Evolutionary conservation across 2,888 invertebrate genomes (phyloP).

Genomic region (Eupelmus urozonus): DNA sequence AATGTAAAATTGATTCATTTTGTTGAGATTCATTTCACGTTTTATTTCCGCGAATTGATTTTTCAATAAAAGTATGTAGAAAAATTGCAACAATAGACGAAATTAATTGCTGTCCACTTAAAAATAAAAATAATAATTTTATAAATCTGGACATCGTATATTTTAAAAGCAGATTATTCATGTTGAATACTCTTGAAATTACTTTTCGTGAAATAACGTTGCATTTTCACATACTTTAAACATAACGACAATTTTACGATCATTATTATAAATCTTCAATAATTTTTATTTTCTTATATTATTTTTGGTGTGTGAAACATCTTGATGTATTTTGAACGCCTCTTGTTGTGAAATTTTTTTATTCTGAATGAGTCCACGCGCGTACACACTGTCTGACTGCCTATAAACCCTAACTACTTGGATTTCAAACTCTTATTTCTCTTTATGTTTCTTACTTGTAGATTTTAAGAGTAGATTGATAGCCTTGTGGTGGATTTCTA

Average conservation of each 20-base stretch:
- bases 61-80: too few species aligned
- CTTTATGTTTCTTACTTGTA: conserved; percentile 42
- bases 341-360: conserved; percentile 21
- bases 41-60: too few species aligned
- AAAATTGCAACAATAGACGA: too few species aligned
- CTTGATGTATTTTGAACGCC: conserved; percentile 34
- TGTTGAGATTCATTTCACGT: too few species aligned
- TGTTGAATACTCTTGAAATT: too few species aligned
- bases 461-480: conserved; percentile 10
- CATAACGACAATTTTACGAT: neutral
- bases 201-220: too few species aligned
- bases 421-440: conserved; percentile 53
- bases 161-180: too few species aligned
- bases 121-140: too few species aligned
- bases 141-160: too few species aligned
- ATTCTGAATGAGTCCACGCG: neutral
- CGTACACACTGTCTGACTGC: conserved; percentile 39
- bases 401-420: conserved; percentile 46
- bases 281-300: conserved; percentile 4
- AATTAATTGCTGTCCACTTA: too few species aligned
- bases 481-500: conserved; percentile 44
- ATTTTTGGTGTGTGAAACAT: conserved; percentile 36
- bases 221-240: conserved; percentile 5
- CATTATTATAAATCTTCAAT: neutral
- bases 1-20: too few species aligned